These are phyloP conservation scores for Tribolium castaneum DNA, from an alignment of 1,140 invertebrate species.

Conservation along the genomic window DNA sequence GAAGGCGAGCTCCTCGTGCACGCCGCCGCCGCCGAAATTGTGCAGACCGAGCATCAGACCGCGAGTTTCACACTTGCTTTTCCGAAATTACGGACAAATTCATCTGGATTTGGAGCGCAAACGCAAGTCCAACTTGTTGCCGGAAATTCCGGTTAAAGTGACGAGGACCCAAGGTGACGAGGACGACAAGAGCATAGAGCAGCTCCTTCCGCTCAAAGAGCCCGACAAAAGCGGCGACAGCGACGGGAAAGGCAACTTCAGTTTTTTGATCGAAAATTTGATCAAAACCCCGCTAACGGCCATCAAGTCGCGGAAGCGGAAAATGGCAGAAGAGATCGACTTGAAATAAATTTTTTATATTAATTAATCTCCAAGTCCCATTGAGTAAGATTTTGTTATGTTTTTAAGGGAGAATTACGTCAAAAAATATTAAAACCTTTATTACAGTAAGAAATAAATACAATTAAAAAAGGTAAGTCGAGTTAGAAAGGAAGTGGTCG, in stretches of 20 bases:
- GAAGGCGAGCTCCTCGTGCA: constrained; percentile 34
- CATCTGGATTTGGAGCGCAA: constrained; percentile 59
- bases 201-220: not conserved
- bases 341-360: constrained; percentile 46
- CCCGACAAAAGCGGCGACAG: constrained; percentile 21
- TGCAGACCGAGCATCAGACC: constrained; percentile 58
- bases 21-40: constrained; percentile 8
- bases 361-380: too few species aligned
- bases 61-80: constrained; percentile 53
- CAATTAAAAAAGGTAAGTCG: constrained; percentile 26
- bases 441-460: constrained; percentile 33
- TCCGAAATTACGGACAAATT: constrained; percentile 45
- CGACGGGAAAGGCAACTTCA: constrained; percentile 32
- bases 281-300: constrained; percentile 39
- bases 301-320: constrained; percentile 55
- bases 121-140: constrained; percentile 51
- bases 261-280: constrained; percentile 47
- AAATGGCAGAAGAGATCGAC: constrained; percentile 56
- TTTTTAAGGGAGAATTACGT: not conserved
- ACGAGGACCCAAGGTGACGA: constrained; percentile 44
- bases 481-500: constrained; percentile 1
- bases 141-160: constrained; percentile 56
- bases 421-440: constrained; percentile 22
- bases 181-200: constrained; percentile 5
- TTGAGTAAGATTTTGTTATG: too few species aligned